Evolutionary conservation across 2,888 invertebrate genomes (phyloP), one percentile per base, ranked within the genome.

Genomic region (Nymphalis urticae): DNA sequence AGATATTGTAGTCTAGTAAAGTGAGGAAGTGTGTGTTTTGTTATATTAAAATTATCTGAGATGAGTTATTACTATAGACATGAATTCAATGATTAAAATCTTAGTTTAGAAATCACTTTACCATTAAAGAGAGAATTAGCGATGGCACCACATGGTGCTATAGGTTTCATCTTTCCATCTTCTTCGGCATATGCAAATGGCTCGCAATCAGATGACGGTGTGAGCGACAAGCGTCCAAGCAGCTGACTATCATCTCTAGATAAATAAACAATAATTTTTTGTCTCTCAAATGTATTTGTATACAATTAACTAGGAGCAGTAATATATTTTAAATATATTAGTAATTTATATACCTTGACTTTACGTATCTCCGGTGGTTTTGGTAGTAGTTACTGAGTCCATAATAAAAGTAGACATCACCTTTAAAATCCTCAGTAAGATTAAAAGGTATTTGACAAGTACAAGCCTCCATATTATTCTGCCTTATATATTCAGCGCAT

Each of bases 41-140:
- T 32, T 6, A 32, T 32, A 32, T 32, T 6, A 32, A 32, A 32
- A 32, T 32, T 32, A 32, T 32, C 27, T 32, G 6, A 6, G 19
- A 21, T 21, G 3, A 51, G 2, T 1, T n/a, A 9, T 51, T 21
- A 0, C 6, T 19, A 8, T n/a, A 9, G 6, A 24, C 19, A 10
- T 7, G 2, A 51, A 51, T 21, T 9, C 10, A 42, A 42, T 42
- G 13, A 42, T 4, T 42, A 13, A 6, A 53, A 50, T n/a, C 17
- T 53, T 50, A 47, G n/a, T 50, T 27, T 24, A 63, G n/a, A 48
- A 27, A 6, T 47, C 17, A 62, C 71, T 79, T 85, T 89, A 97
- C 98, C 99, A 90, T 96, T 99, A 83, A 99, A 99, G 67, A 99
- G 90, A 0, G 99, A 99, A 93, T 99, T 99, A 1, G 99, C 99